These are phyloP conservation scores for Petromus typicus DNA, from an alignment of 2,113 vertebrate genomes.

Conservation along the genomic window DNA sequence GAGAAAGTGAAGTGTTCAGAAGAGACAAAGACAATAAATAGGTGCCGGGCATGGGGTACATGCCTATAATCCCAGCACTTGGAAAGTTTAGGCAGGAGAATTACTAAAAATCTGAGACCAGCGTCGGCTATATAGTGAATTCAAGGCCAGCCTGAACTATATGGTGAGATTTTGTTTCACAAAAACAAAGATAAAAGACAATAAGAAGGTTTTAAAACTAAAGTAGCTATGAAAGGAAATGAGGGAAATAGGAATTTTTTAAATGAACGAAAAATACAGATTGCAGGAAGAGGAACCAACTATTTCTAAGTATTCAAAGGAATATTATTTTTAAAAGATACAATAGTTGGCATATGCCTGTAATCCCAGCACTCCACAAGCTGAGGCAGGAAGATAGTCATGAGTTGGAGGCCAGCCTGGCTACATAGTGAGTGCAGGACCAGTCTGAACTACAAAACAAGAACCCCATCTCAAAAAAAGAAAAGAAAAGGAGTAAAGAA, in stretches of 20 bases:
- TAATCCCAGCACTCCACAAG: too few species aligned
- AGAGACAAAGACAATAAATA: background rate
- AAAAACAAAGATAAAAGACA: background rate
- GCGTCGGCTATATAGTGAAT: background rate
- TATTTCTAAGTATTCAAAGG: slow-evolving; percentile 8
- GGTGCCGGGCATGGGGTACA: background rate
- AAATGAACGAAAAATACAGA: background rate
- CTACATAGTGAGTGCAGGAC: too few species aligned
- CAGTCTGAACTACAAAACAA: too few species aligned
- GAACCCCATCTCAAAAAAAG: too few species aligned
- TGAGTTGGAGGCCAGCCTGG: too few species aligned
- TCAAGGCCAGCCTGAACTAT: background rate
- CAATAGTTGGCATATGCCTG: too few species aligned
- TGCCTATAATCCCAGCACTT: background rate
- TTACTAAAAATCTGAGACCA: background rate
- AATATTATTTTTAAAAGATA: background rate
- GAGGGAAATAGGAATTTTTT: background rate
- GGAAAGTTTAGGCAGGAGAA: background rate
- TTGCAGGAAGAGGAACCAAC: background rate
- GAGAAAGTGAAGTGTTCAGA: background rate
- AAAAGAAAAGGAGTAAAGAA: background rate
- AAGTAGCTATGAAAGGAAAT: background rate
- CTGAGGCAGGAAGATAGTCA: too few species aligned
- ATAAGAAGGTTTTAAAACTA: background rate
- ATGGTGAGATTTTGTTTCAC: background rate